Base-by-base conservation (phyloP, 1,140 invertebrate genomes). In the Nylanderia fulva region DNA sequence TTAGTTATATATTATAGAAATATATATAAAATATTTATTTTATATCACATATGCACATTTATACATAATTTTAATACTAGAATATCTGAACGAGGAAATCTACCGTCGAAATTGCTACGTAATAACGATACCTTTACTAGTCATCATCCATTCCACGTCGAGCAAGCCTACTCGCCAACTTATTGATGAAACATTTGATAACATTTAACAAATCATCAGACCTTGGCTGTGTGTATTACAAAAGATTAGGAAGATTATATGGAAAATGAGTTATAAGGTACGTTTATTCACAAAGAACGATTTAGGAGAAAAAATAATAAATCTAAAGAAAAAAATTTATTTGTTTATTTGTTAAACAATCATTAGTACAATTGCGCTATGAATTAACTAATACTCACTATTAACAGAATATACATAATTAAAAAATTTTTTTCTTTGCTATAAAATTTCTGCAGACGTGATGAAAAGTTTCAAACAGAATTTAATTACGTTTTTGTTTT, bases 101-200 rank as follows among this genome's bases (percentile, higher is more conserved):
- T 21, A 7, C 36, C 76, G 13, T 24, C 85, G 3, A 76, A 29
- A 11, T 71, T 88, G 2, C 36, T 83, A 27, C 63, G 27, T 2
- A 60, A 72, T n/a, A 74, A 86, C 2, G 56, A 54, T 7, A 48
- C 24, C 8, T 80, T 58, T 18, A 7, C 11, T 0, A 52, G 72
- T 11, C 27, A 71, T 13, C 54, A n/a, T 36, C 48, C 77, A 0
- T 61, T 77, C 11, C 63, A 75, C 1, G 11, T 87, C 0, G 75
- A 33, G 7, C 86, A 82, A 4, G 21, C 74, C 11, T 45, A 48
- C 36, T 87, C 87, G 8, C 83, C 87, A 15, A 83, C 58, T 33
- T 87, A 85, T 18, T 85, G 64, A 88, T 6, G 9, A 52, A 33
- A 2, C 7, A 33, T 3, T 24, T 7, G 24, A n/a, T 61, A 63